Conservation (phyloP, 2,888 invertebrate species). For the Drosophila lacicola region DNA sequence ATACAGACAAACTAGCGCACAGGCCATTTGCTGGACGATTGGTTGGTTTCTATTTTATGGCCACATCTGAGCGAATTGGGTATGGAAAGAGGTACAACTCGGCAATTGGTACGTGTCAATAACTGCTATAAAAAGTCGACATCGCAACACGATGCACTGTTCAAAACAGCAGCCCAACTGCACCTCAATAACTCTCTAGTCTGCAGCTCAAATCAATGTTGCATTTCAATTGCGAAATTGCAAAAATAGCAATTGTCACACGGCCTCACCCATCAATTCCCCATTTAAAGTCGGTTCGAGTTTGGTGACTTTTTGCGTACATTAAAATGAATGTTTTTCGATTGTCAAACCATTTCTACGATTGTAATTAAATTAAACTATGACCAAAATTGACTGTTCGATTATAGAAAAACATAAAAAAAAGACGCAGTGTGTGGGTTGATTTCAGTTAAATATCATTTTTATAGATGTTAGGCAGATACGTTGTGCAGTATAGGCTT, state of each 20-base stretch:
- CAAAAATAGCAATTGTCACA: conserved; percentile 48
- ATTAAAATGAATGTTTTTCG: conserved; percentile 73
- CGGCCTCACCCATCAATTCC: conserved; percentile 12
- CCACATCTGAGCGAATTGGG: conserved; percentile 48
- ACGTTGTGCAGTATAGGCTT: not conserved
- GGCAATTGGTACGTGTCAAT: conserved; percentile 81
- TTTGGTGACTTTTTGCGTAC: conserved; percentile 43
- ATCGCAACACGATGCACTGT: conserved; percentile 47
- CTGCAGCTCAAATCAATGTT: conserved; percentile 76
- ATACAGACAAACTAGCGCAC: not conserved
- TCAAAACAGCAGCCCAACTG: conserved; percentile 40
- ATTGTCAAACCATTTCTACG: conserved; percentile 42
- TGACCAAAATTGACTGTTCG: conserved; percentile 59
- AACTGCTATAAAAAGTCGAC: conserved; percentile 69
- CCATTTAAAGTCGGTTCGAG: conserved; percentile 4
- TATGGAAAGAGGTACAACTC: conserved; percentile 19
- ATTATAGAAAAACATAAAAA: conserved; percentile 28
- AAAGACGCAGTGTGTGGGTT: not conserved
- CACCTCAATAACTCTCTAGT: conserved; percentile 69
- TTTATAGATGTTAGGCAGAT: not conserved
- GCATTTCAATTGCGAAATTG: conserved; percentile 78
- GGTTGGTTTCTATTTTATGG: conserved; percentile 56
- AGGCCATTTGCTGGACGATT: conserved; percentile 39
- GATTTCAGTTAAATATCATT: conserved; percentile 3
- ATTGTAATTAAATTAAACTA: conserved; percentile 77